phyloP scores from a whole-genome alignment of 2,113 vertebrate genomes.

The Menura novaehollandiae region DNA sequence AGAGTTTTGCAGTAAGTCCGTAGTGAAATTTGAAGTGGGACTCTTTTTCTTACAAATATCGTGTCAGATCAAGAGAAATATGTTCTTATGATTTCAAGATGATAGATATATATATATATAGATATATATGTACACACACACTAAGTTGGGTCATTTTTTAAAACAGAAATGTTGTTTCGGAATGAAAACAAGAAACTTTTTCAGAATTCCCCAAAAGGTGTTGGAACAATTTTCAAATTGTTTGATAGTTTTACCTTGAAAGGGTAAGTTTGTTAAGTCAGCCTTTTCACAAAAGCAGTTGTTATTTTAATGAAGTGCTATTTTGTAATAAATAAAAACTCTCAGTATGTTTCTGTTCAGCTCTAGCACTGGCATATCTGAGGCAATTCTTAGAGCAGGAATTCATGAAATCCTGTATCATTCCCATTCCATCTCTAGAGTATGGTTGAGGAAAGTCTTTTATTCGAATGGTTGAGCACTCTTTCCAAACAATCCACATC shows the following conservation, averaged over 20 bases:
- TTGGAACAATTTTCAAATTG: background rate
- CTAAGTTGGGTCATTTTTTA: background rate
- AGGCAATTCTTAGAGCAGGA: background rate
- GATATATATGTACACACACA: background rate
- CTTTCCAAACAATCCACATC: background rate
- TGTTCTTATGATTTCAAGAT: background rate
- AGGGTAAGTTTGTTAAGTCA: background rate
- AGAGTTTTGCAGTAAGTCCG: background rate
- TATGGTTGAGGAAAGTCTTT: background rate
- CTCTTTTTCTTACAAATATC: background rate
- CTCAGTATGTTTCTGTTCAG: background rate
- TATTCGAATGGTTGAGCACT: background rate
- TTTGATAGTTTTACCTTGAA: background rate
- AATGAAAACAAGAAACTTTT: background rate
- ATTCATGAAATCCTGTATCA: fast-evolving
- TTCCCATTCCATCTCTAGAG: background rate
- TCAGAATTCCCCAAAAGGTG: background rate
- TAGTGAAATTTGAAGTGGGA: background rate
- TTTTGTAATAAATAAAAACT: background rate
- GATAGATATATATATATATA: too few species aligned
- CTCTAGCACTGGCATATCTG: background rate
- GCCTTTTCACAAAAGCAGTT: background rate
- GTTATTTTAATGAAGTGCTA: background rate
- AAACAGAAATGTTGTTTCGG: background rate
- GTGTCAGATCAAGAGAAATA: background rate